A percentile compares a stretch with the other conserved stretches of the same genome.
Evolutionary conservation across 2,113 vertebrate species (phyloP).

Genomic region (Chaetops frenatus): DNA sequence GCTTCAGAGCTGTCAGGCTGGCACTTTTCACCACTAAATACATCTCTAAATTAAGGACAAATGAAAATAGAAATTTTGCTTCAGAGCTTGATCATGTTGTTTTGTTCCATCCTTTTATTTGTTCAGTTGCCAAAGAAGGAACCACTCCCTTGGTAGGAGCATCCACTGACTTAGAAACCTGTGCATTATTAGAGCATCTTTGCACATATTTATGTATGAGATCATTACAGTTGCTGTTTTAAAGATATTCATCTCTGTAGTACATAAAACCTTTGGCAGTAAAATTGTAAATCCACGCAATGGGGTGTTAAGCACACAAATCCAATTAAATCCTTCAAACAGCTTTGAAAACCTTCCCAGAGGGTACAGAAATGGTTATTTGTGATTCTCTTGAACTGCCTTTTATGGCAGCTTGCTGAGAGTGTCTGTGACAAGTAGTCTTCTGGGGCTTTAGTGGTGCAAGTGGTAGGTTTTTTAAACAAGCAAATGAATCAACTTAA

Average conservation of each 20-base stretch:
- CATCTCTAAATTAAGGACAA: background rate
- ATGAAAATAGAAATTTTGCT: background rate
- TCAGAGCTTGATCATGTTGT: background rate
- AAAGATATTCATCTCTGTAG: conserved; percentile 31
- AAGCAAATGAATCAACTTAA: conserved; percentile 38
- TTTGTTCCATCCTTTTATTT: background rate
- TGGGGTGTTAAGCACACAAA: conserved; percentile 56
- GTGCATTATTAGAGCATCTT: background rate
- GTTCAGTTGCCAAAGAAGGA: background rate
- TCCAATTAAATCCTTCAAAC: conserved; percentile 53
- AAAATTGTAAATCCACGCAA: conserved; percentile 45
- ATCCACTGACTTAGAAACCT: background rate
- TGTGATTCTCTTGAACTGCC: conserved; percentile 44
- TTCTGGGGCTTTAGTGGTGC: background rate
- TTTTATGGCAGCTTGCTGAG: conserved; percentile 44
- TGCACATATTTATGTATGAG: background rate
- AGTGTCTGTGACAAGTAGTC: conserved; percentile 25
- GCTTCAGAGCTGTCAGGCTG: conserved; percentile 4
- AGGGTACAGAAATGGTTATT: conserved; percentile 48
- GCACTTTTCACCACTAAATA: background rate
- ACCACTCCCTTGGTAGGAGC: background rate
- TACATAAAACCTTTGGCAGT: conserved; percentile 40
- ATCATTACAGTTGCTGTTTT: conserved; percentile 19
- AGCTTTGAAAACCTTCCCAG: conserved; percentile 38
- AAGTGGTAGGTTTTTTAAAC: background rate